Evolutionary conservation across 2,888 invertebrate genomes (phyloP).

Genomic region (Hemithea aestivaria): DNA sequence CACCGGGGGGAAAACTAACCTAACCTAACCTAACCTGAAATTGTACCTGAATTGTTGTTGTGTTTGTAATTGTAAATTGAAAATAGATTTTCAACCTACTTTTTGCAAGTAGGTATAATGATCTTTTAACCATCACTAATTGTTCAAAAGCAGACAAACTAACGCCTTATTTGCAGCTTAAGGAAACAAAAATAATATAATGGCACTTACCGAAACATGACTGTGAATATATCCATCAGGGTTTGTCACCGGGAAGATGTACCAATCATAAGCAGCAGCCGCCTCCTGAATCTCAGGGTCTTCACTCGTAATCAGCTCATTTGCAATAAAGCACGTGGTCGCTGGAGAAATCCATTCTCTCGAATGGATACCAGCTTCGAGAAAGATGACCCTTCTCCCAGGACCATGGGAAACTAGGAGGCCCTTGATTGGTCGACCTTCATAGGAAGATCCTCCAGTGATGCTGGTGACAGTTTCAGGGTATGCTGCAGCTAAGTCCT

Average conservation of each 20-base stretch:
- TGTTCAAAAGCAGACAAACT: too few species aligned
- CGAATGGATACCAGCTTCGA: conserved; percentile 82
- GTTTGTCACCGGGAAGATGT: conserved; percentile 85
- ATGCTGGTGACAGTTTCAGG: conserved; percentile 62
- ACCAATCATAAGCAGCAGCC: conserved; percentile 85
- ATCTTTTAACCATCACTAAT: too few species aligned
- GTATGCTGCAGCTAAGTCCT: conserved; percentile 61
- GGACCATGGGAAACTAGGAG: conserved; percentile 55
- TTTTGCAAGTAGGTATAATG: too few species aligned
- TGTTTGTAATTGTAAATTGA: too few species aligned
- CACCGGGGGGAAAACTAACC: too few species aligned
- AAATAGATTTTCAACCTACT: too few species aligned
- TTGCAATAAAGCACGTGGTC: conserved; percentile 82
- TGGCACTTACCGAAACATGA: conserved; percentile 78
- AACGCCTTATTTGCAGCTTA: conserved; percentile 46
- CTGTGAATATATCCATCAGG: conserved; percentile 86
- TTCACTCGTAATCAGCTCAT: conserved; percentile 81
- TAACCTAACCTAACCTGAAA: too few species aligned
- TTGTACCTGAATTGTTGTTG: too few species aligned
- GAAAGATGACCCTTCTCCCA: conserved; percentile 46
- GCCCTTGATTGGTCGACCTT: conserved; percentile 64
- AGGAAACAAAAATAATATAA: conserved; percentile 4
- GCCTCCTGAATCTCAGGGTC: conserved; percentile 72
- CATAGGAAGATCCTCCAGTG: conserved; percentile 57
- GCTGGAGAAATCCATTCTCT: conserved; percentile 88